These are phyloP conservation scores for Galeopsomyia nigrocyanea DNA, from an alignment of 2,888 invertebrate genomes.

Conservation along the genomic window DNA sequence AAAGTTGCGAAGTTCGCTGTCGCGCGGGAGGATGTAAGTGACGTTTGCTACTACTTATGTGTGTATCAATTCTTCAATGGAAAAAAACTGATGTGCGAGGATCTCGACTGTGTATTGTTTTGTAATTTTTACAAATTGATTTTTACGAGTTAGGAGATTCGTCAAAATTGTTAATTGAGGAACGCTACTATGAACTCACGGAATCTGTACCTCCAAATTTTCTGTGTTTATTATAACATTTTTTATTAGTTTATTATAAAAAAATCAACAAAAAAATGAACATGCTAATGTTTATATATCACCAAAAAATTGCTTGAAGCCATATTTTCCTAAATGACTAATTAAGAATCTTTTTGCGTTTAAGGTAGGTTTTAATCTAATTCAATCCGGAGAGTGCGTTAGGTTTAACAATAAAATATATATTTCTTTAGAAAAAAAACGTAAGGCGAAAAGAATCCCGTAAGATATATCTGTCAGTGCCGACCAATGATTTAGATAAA, in stretches of 20 bases:
- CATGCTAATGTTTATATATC: slow-evolving; percentile 36
- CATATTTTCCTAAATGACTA: slow-evolving; percentile 45
- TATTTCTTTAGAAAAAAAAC: slow-evolving; percentile 40
- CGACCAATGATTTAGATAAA: slow-evolving; percentile 38
- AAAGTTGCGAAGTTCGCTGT: slow-evolving; percentile 34
- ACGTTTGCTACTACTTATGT: slow-evolving; percentile 38
- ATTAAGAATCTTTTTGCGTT: slow-evolving; percentile 35
- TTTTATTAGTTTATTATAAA: slow-evolving; percentile 46
- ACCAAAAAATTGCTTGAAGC: slow-evolving; percentile 46
- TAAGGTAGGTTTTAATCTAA: slow-evolving; percentile 42
- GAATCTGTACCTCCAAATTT: slow-evolving; percentile 31
- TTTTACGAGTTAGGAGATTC: slow-evolving; percentile 35
- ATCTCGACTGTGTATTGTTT: slow-evolving; percentile 40
- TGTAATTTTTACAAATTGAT: slow-evolving; percentile 40
- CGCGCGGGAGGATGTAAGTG: slow-evolving; percentile 23
- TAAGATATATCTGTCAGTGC: slow-evolving; percentile 35
- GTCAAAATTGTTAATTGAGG: slow-evolving; percentile 37
- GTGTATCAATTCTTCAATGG: slow-evolving; percentile 23
- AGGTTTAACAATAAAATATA: slow-evolving; percentile 31
- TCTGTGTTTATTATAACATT: slow-evolving; percentile 39
- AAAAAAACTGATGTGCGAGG: slow-evolving; percentile 23
- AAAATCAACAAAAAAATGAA: slow-evolving; percentile 24
- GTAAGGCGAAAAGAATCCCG: slow-evolving; percentile 28
- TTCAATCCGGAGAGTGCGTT: slow-evolving; percentile 23
- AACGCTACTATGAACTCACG: slow-evolving; percentile 22